Evolutionary conservation across 2,797 vertebrate genomes (phyloP).

Genomic region (Manis javanica): DNA sequence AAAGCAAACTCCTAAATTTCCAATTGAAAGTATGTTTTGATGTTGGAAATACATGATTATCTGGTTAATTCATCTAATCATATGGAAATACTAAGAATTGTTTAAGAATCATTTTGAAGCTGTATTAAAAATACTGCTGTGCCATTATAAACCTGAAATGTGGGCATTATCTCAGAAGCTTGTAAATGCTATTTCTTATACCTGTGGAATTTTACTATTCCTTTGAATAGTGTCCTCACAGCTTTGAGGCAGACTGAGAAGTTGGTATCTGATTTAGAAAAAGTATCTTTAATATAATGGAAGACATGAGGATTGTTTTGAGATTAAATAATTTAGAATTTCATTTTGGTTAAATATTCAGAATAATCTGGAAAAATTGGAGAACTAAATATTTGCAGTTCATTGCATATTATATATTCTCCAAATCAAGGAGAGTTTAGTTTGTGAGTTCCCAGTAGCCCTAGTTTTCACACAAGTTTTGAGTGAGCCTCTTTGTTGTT

Average conservation of each 20-base stretch:
- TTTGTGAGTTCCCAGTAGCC: background rate
- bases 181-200: background rate
- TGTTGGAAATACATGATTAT: background rate
- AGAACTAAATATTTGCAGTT: background rate
- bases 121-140: background rate
- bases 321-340: background rate
- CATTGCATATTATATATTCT: background rate
- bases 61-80: background rate
- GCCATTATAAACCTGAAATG: background rate
- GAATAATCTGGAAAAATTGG: background rate
- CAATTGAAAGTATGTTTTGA: background rate
- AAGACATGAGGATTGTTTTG: background rate
- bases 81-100: background rate
- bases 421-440: background rate
- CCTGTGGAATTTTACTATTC: background rate
- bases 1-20: background rate
- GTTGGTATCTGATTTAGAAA: background rate
- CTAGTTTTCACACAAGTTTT: background rate
- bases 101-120: background rate
- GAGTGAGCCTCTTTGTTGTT: background rate
- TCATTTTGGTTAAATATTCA: background rate
- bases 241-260: background rate
- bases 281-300: background rate
- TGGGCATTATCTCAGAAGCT: background rate
- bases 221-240: background rate